Evolutionary conservation across 2,888 invertebrate genomes (phyloP).

Genomic region (Rotaria socialis): DNA sequence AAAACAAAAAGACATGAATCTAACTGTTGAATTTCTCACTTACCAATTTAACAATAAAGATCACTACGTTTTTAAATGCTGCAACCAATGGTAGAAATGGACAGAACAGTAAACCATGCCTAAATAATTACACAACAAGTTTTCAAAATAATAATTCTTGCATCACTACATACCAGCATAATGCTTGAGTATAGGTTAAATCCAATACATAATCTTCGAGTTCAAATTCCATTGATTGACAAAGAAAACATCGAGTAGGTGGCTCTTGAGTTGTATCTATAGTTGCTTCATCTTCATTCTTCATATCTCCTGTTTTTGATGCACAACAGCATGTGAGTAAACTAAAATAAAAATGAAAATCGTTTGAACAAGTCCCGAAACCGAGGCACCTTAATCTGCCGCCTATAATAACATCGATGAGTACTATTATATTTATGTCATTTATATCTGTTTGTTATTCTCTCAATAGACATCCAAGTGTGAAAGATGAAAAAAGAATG

Average conservation of each 20-base stretch:
- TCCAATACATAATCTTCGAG: conserved; percentile 18
- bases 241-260: background rate
- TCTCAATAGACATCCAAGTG: too few species aligned
- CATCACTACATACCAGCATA: background rate
- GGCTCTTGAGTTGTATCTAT: background rate
- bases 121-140: background rate
- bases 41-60: background rate
- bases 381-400: too few species aligned
- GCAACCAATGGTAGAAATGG: conserved; percentile 25
- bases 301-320: too few species aligned
- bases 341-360: background rate
- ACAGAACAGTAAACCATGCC: conserved; percentile 32
- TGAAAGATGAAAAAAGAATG: too few species aligned
- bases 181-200: conserved; percentile 17
- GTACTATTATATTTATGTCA: too few species aligned
- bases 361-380: background rate
- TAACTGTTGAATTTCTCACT: background rate
- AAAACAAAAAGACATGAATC: background rate
- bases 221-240: background rate
- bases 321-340: background rate
- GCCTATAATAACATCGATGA: too few species aligned
- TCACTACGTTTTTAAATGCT: background rate
- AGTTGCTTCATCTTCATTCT: background rate
- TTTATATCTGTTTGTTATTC: too few species aligned
- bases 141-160: background rate